Conservation (phyloP, 2,797 vertebrate species). For the Hirundo rustica region DNA sequence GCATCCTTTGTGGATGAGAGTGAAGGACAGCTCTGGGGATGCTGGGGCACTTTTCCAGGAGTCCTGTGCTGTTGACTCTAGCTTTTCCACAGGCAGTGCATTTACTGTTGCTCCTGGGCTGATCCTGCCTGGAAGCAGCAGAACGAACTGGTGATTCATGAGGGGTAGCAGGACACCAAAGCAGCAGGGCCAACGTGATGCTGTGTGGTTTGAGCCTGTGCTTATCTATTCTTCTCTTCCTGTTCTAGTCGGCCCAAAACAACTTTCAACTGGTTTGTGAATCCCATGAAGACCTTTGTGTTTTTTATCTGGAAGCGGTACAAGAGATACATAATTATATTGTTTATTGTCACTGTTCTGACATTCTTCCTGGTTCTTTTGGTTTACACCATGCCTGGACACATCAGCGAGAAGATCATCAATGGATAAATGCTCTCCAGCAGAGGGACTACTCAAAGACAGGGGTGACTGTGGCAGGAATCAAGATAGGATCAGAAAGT, state of each 20-base stretch:
- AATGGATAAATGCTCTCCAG: conserved; percentile 73
- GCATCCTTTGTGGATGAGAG: rapidly evolving
- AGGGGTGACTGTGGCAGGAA: neutral
- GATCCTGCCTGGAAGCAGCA: neutral
- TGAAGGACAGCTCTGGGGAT: neutral
- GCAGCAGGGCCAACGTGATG: neutral
- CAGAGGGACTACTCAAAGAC: neutral
- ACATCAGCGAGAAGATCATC: conserved; percentile 87
- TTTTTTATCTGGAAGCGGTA: conserved; percentile 92
- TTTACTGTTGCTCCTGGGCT: neutral
- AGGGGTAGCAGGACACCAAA: neutral
- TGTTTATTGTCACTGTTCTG: conserved; percentile 80
- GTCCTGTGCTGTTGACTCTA: neutral
- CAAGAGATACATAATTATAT: conserved; percentile 87
- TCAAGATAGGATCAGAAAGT: neutral
- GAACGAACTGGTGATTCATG: neutral
- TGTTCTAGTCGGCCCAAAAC: conserved; percentile 85
- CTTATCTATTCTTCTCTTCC: neutral
- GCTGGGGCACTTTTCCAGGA: neutral
- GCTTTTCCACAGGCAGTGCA: rapidly evolving
- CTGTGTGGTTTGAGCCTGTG: neutral
- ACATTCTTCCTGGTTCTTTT: conserved; percentile 86
- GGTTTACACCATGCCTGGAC: conserved; percentile 87
- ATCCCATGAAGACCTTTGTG: conserved; percentile 91
- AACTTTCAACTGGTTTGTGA: conserved; percentile 91